Evolutionary conservation across 2,797 vertebrate species (phyloP), one percentile per base, ranked within the genome.

Genomic region (Hoplostethus mediterraneus): DNA sequence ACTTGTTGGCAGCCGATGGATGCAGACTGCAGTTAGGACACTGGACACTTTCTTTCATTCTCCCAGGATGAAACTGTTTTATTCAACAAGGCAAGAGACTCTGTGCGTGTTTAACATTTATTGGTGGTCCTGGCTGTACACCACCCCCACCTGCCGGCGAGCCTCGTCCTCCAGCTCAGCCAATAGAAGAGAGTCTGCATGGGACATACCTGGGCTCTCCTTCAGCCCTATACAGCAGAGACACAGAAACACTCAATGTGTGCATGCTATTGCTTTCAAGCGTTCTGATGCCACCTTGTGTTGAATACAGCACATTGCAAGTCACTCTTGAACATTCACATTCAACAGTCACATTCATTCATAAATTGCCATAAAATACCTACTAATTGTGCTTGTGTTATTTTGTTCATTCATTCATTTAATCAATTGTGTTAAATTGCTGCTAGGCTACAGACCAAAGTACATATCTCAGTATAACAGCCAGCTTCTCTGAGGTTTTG

Each of bases 81-180:
- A 17, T 30, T 58, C 0, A 56, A 56, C 6, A 1, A 17, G 10
- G 1, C 10, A 21, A 54, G n/a, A 54, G n/a, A 21, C 2, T 0
- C 0, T 5, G 21, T 51, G 45, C 4, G 9, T 53, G 25, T 31
- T 21, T 0, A 45, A 7, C 10, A 4, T 55, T 92, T 73, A 93
- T 33, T 84, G 77, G 55, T 5, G 12, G 87, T 95, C 94, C 85
- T 95, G 93, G 72, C 63, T 88, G 85, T 95, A 95, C 54, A 84
- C 82, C 61, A 94, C 94, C 30, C 95, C 94, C 52, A 95, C 81
- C 82, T 95, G 94, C 31, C 83, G 75, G 16, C 92, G 89, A 21
- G 93, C 75, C 75, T 94, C 93, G 4, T 95, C 94, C 84, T 94
- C 92, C 67, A 95, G 38, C 68, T 93, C 90, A 3, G 84, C 89